Evolutionary conservation across 2,888 invertebrate species (phyloP).

Genomic region (Protula sp.): DNA sequence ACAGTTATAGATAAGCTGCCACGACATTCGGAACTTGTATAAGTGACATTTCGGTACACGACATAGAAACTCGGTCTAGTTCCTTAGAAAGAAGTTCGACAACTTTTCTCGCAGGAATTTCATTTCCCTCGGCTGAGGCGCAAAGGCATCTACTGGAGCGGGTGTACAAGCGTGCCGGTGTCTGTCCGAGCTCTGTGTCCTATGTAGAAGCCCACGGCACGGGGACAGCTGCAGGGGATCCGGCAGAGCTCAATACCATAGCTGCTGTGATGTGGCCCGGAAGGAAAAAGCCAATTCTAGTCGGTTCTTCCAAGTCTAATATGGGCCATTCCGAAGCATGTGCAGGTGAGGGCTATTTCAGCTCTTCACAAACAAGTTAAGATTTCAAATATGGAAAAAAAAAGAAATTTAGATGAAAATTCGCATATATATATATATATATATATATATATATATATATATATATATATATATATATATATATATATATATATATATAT

Average conservation of each 20-base stretch:
- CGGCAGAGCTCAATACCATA: slow-evolving; percentile 93
- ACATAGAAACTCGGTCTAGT: too few relatives aligned
- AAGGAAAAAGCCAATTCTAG: slow-evolving; percentile 65
- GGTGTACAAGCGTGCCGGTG: slow-evolving; percentile 75
- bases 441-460: too few relatives aligned
- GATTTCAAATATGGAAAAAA: too few relatives aligned
- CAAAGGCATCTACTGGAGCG: slow-evolving; percentile 65
- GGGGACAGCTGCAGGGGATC: slow-evolving; percentile 88
- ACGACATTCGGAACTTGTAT: too few relatives aligned
- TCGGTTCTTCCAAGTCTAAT: slow-evolving; percentile 96
- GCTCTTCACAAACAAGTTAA: background rate
- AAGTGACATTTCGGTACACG: too few relatives aligned
- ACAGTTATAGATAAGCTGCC: too few relatives aligned
- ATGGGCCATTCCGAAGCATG: slow-evolving; percentile 96
- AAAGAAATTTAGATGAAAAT: too few relatives aligned
- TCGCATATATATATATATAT: too few relatives aligned
- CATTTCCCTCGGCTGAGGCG: slow-evolving; percentile 62
- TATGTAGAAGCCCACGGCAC: slow-evolving; percentile 99
- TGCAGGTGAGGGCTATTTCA: slow-evolving; percentile 46
- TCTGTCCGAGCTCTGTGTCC: slow-evolving; percentile 75
- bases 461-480: too few relatives aligned
- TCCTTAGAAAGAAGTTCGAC: too few relatives aligned
- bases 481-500: too few relatives aligned
- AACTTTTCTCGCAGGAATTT: slow-evolving; percentile 59
- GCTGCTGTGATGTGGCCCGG: slow-evolving; percentile 61